Conservation (phyloP, 2,888 invertebrate species). For the Dione juno region DNA sequence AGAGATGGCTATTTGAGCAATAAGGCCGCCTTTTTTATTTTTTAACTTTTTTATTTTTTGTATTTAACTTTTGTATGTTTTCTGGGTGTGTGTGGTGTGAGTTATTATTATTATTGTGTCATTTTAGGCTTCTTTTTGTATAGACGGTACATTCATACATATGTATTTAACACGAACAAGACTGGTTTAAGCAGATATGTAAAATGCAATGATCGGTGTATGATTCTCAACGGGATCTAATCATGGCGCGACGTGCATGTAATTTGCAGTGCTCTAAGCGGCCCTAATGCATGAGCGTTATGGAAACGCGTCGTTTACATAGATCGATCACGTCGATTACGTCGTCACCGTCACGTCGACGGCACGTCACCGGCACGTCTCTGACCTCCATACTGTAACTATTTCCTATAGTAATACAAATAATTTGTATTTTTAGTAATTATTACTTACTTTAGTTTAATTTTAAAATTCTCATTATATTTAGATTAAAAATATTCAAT, state of each 20-base stretch:
- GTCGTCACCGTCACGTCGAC: conserved; percentile 18
- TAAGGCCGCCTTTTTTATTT: too few species aligned
- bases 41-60: too few species aligned
- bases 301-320: conserved; percentile 21
- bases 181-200: conserved; percentile 3
- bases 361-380: background rate
- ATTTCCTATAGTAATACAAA: background rate
- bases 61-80: too few species aligned
- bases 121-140: too few species aligned
- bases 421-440: too few species aligned
- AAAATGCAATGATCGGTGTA: conserved; percentile 14
- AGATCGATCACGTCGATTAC: conserved; percentile 31
- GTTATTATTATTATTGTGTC: too few species aligned
- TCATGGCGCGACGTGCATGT: conserved; percentile 33
- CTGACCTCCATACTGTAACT: background rate
- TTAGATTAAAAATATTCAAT: background rate
- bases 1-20: too few species aligned
- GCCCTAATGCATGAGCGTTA: conserved; percentile 24
- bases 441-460: too few species aligned
- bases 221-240: conserved; percentile 36
- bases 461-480: background rate
- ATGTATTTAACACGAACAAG: too few species aligned
- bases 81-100: too few species aligned
- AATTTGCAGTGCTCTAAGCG: conserved; percentile 25
- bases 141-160: too few species aligned